Evolutionary conservation across 64 coral and sea anemone genomes (phyloP), one percentile per base, ranked within the genome.

Genomic region (Dendrophyllia cribrosa): DNA sequence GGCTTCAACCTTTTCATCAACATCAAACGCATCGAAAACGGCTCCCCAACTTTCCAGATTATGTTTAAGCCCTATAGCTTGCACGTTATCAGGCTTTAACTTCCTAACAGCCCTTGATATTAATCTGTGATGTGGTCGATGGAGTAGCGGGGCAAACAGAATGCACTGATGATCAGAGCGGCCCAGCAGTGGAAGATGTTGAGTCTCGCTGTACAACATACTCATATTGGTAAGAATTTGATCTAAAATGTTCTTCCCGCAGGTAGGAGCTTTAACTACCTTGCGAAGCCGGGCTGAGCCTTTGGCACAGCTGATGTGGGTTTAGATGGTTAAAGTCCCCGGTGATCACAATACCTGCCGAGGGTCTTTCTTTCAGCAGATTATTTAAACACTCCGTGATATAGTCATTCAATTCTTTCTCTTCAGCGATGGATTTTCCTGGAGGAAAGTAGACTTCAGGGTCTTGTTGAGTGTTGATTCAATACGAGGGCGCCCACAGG

Each of bases 271-370:
- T 85, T 76, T 76, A 15, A 77, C 53, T 50, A 75, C 25, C 76
- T 92, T 92, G 4, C 71, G 80, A 5, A 83, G 34, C 34, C 34
- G 34, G 19, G 19, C 45, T 48, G 65, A 93, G 70, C 34, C 91
- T 86, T 61, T 19, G 82, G 63, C 91, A 78, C 6, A 93, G 72
- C 16, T 46, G 70, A 51, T 44, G 59, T 8, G 64, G 62, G 43
- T 93, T 65, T 11, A 93, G 83, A 3, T 93, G 91, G 52, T 79
- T 93, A 43, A 87, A 69, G 62, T 93, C 91, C 10, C 84, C 83
- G 6, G 84, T 59, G 3, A 87, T 79, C 17, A 87, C 17, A 20
- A 87, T 87, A 19, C 83, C 91, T 23, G 91, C 59, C 1, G 62
- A 93, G 6, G 84, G 83, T 66, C 63, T 68, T 25, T 93, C 90